phyloP scores from a whole-genome alignment of 1,140 invertebrate species.

The Drosophila quadrilineata region DNA sequence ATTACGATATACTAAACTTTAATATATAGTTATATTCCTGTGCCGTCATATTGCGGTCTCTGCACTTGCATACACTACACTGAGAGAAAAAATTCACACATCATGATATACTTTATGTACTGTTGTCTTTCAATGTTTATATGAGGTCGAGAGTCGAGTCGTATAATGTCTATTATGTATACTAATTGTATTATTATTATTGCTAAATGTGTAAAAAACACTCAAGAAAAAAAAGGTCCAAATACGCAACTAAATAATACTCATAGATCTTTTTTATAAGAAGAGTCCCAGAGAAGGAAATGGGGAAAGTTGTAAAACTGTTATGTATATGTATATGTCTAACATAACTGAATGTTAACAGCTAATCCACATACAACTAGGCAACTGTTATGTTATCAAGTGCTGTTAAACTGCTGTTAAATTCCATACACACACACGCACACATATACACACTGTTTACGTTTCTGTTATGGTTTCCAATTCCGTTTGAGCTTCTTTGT shows the following conservation, averaged over 20 bases:
- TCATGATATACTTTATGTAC: neutral
- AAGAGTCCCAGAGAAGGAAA: constrained; percentile 7
- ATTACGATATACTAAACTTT: no score
- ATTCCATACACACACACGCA: no score
- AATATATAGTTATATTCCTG: constrained; percentile 19
- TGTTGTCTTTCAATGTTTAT: constrained; percentile 31
- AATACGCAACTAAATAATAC: constrained; percentile 70
- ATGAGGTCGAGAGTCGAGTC: no score
- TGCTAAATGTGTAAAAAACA: constrained; percentile 65
- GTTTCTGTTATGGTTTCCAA: constrained; percentile 6
- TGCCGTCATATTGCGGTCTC: constrained; percentile 46
- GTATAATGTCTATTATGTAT: constrained; percentile 27
- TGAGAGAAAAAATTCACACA: no score
- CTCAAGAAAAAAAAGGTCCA: constrained; percentile 71
- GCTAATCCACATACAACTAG: neutral
- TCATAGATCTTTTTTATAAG: constrained; percentile 23
- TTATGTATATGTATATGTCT: constrained; percentile 10
- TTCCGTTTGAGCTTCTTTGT: constrained; percentile 16
- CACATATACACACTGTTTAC: neutral
- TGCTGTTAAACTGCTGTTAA: constrained; percentile 8
- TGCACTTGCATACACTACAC: constrained; percentile 31
- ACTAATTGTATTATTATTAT: no score
- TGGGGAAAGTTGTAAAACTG: constrained; percentile 13
- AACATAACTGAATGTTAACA: constrained; percentile 14
- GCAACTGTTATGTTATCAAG: constrained; percentile 12